Percentiles rank a stretch among this genome's conserved stretches.
phyloP scores from a whole-genome alignment of 2,888 invertebrate genomes.

The Apamea anceps region DNA sequence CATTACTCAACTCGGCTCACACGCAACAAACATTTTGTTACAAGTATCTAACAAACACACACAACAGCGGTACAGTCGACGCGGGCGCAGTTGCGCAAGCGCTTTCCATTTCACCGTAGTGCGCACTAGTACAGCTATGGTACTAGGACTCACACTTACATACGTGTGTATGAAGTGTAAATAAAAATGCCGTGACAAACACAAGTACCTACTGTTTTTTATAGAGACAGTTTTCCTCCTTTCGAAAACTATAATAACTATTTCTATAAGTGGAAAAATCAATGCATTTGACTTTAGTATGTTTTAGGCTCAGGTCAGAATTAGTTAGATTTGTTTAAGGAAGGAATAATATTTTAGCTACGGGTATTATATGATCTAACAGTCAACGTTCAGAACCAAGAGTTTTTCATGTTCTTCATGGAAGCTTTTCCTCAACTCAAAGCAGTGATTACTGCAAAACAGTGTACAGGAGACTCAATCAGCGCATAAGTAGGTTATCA shows the following conservation, averaged over 20 bases:
- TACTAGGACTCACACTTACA: constrained; percentile 43
- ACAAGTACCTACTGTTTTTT: constrained; percentile 15
- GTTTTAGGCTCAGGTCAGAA: neutral
- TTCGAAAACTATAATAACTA: constrained; percentile 7
- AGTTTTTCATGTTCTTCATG: neutral
- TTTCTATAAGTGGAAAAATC: neutral
- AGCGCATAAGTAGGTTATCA: constrained; percentile 71
- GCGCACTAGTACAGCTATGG: constrained; percentile 60
- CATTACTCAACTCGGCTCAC: constrained; percentile 69
- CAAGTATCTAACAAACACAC: constrained; percentile 59
- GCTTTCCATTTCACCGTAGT: constrained; percentile 88
- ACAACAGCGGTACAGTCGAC: constrained; percentile 56
- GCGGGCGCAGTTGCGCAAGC: constrained; percentile 83
- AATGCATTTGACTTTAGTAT: neutral
- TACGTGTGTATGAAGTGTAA: constrained; percentile 43
- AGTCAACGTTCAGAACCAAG: neutral
- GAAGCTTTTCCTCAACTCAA: constrained; percentile 4
- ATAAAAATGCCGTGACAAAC: constrained; percentile 31
- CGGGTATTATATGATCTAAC: neutral
- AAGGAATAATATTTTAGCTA: neutral
- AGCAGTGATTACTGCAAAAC: constrained; percentile 26
- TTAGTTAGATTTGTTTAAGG: neutral
- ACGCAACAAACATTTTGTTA: constrained; percentile 64
- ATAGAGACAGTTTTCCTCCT: constrained; percentile 18
- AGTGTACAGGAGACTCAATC: constrained; percentile 54